Evolutionary conservation across 2,797 vertebrate species (phyloP).

Genomic region (Ceyx erithaca): DNA sequence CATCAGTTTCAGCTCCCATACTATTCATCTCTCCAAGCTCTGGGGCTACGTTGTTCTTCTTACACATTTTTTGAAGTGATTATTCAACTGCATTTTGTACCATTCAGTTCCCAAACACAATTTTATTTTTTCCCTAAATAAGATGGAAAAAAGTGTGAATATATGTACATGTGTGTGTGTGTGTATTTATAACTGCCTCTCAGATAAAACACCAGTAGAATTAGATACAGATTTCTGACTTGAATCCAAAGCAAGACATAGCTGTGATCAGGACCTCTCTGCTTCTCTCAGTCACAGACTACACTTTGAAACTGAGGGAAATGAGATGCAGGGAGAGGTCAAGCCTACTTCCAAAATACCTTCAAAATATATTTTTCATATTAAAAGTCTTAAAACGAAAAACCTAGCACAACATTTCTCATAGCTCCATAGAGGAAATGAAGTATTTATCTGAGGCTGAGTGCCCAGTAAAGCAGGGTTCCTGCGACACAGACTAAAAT

Average conservation of each 20-base stretch:
- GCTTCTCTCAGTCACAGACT: not conserved
- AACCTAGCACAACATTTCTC: not conserved
- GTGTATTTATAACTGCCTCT: not conserved
- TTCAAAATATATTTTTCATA: not conserved
- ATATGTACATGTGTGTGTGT: fast-evolving
- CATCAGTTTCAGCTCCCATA: not conserved
- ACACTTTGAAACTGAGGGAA: not conserved
- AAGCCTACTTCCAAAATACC: not conserved
- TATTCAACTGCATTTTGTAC: not conserved
- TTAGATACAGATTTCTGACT: not conserved
- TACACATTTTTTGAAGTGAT: not conserved
- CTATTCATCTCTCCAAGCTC: not conserved
- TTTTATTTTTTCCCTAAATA: not conserved
- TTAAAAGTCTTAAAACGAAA: not conserved
- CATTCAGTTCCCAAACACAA: not conserved
- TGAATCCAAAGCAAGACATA: not conserved
- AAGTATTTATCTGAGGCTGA: not conserved
- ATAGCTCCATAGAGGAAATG: not conserved
- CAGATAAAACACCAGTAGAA: not conserved
- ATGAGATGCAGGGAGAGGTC: fast-evolving
- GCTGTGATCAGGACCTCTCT: not conserved
- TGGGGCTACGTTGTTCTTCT: not conserved
- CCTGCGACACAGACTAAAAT: not conserved
- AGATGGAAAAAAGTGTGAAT: not conserved
- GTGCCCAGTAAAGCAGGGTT: not conserved